phyloP scores from a whole-genome alignment of 2,888 invertebrate genomes.

The Anthophora plumipes region DNA sequence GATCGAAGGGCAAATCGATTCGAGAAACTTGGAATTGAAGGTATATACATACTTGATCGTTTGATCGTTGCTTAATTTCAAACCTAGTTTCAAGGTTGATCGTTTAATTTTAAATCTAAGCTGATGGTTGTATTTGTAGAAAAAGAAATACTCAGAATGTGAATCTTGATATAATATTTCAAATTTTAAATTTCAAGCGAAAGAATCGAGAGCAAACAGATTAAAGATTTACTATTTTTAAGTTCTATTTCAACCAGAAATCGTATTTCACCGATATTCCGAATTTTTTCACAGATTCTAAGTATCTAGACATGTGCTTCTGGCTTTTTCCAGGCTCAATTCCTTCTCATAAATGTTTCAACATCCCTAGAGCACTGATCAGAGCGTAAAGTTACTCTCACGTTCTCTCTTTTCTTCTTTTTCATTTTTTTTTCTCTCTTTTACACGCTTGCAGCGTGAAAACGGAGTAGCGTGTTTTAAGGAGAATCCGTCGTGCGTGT shows the following conservation, averaged over 20 bases:
- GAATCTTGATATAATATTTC: too few species aligned
- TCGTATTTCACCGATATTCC: too few species aligned
- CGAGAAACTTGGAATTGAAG: background rate
- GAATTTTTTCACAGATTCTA: background rate
- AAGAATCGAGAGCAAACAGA: too few species aligned
- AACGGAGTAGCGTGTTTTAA: background rate
- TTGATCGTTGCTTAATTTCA: too few species aligned
- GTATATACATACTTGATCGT: too few species aligned
- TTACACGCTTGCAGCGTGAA: constrained; percentile 5
- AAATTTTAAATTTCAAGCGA: too few species aligned
- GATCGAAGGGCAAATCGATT: background rate
- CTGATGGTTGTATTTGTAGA: too few species aligned
- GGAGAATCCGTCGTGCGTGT: background rate
- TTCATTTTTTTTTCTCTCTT: constrained; percentile 8
- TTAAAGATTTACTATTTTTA: too few species aligned
- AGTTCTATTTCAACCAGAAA: too few species aligned
- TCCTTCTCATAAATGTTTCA: constrained; percentile 34
- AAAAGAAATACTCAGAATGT: too few species aligned
- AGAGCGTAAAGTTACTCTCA: constrained; percentile 19
- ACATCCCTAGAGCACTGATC: background rate
- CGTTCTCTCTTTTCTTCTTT: constrained; percentile 18
- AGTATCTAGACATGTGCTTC: background rate
- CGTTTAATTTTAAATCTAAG: too few species aligned
- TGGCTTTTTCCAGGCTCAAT: background rate
- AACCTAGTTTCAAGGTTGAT: too few species aligned